These are phyloP conservation scores for Temnothorax rugatulus DNA, from an alignment of 2,888 invertebrate genomes.

Conservation along the genomic window DNA sequence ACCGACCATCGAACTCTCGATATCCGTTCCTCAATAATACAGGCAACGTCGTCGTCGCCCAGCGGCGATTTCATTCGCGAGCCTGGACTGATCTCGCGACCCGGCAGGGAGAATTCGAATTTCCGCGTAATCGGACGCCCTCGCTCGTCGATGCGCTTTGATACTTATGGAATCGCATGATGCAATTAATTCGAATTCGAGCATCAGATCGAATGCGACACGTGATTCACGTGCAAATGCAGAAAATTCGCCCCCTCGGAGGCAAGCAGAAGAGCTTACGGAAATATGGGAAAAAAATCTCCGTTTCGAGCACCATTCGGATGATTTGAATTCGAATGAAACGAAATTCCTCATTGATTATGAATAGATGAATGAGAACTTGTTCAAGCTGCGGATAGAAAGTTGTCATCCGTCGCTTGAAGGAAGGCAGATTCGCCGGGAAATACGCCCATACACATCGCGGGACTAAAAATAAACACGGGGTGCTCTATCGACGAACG, in stretches of 20 bases:
- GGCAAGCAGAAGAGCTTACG: neutral
- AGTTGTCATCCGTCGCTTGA: neutral
- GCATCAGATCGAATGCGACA: neutral
- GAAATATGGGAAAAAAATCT: too few relatives aligned
- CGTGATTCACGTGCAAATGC: neutral
- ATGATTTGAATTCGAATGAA: conserved; percentile 7
- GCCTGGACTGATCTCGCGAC: too few relatives aligned
- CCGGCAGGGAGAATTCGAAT: conserved; percentile 9
- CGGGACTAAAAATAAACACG: neutral
- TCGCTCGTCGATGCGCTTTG: conserved; percentile 9
- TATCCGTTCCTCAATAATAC: conserved; percentile 65
- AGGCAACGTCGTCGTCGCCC: neutral
- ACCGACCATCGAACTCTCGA: neutral
- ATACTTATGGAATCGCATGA: conserved; percentile 28
- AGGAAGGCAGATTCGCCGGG: neutral
- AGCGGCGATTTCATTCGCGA: neutral
- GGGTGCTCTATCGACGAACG: neutral
- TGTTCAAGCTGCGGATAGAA: neutral
- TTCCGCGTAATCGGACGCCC: conserved; percentile 12
- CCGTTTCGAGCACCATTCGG: neutral
- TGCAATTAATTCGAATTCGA: conserved; percentile 44
- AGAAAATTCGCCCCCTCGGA: neutral
- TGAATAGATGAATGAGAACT: neutral
- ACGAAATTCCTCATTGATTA: neutral
- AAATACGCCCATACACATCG: neutral